Percentiles rank a stretch among this genome's conserved stretches.
Conservation (phyloP, 37 sponge, comb jelly and placozoan species). For the Beroe forskalii region DNA sequence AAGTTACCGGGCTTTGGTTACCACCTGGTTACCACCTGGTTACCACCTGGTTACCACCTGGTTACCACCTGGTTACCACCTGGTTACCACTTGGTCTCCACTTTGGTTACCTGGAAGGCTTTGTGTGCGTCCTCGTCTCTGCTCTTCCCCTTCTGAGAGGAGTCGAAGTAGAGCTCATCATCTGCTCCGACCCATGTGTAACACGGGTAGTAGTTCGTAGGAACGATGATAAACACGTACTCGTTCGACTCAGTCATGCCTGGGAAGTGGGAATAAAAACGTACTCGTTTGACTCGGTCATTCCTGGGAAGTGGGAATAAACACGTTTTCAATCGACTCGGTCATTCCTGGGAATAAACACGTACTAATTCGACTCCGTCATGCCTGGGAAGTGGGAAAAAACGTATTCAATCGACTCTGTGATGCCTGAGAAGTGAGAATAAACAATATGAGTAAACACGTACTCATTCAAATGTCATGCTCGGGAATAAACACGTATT, state of each 20-base stretch:
- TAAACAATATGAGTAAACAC: too few species aligned
- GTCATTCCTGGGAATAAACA: slow-evolving; percentile 32
- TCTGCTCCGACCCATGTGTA: slow-evolving; percentile 26
- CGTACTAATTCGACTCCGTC: slow-evolving; percentile 51
- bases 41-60: too few species aligned
- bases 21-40: too few species aligned
- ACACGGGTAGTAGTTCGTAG: slow-evolving; percentile 46
- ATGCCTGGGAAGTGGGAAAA: background rate
- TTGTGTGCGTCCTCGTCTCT: slow-evolving; percentile 47
- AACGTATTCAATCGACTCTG: too few species aligned
- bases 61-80: too few species aligned
- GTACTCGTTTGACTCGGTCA: too few species aligned
- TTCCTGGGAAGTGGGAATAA: too few species aligned
- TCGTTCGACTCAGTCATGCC: slow-evolving; percentile 47
- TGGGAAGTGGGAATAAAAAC: background rate
- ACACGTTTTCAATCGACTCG: slow-evolving; percentile 31
- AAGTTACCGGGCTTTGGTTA: too few species aligned
- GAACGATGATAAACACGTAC: slow-evolving; percentile 61
- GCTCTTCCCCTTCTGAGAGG: background rate
- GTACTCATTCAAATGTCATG: too few species aligned
- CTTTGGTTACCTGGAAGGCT: slow-evolving; percentile 66
- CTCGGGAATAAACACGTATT: too few species aligned
- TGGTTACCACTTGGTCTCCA: too few species aligned
- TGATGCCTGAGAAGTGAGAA: too few species aligned
- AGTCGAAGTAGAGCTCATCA: background rate